Evolutionary conservation across 2,797 vertebrate genomes (phyloP).

Genomic region (Lagodon rhomboides): DNA sequence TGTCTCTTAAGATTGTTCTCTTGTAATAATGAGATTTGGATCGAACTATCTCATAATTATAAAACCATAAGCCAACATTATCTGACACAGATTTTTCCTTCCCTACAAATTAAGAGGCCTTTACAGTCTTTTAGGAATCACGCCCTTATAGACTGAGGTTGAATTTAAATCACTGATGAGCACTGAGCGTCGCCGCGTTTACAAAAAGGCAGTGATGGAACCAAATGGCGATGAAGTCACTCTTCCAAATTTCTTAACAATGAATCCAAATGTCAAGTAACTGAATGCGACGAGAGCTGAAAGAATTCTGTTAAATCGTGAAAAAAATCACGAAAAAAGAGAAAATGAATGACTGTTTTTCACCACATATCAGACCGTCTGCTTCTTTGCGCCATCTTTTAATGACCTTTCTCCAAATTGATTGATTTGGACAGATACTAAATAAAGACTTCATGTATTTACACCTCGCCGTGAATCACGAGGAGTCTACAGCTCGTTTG

Average conservation of each 20-base stretch:
- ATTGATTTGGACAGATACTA: slow-evolving; percentile 12
- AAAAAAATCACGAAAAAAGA: not conserved
- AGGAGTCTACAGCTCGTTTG: slow-evolving; percentile 10
- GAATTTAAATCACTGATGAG: not conserved
- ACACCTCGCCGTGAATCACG: slow-evolving; percentile 23
- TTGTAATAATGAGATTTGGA: not conserved
- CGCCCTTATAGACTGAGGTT: not conserved
- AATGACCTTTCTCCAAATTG: not conserved
- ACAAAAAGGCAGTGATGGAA: not conserved
- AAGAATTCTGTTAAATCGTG: not conserved
- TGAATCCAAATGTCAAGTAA: not conserved
- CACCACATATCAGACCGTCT: not conserved
- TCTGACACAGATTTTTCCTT: not conserved
- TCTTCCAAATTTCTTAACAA: not conserved
- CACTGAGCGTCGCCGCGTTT: not conserved
- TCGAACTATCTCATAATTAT: not conserved
- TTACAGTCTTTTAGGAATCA: not conserved
- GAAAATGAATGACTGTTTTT: not conserved
- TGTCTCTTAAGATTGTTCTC: not conserved
- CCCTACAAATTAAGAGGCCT: not conserved
- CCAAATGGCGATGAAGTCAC: not conserved
- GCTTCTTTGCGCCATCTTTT: not conserved
- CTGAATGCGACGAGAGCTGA: not conserved
- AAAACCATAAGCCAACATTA: not conserved
- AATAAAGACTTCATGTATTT: slow-evolving; percentile 33